Evolutionary conservation across 2,113 vertebrate species (phyloP).

Genomic region (Nibea albiflora): DNA sequence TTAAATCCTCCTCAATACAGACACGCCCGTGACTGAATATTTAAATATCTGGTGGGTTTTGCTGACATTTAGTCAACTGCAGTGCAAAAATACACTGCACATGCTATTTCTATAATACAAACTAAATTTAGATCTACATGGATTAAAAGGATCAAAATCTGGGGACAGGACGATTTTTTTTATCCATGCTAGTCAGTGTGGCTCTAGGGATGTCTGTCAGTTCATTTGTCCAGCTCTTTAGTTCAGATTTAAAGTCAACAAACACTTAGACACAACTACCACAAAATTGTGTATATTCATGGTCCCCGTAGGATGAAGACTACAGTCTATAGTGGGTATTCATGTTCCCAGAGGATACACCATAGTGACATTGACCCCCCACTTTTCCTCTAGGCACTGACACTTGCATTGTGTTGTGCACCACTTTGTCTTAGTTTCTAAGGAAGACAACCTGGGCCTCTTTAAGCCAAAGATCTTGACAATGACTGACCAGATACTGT

Average conservation of each 20-base stretch:
- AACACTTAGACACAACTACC: not conserved
- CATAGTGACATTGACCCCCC: too few relatives aligned
- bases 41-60: conserved; percentile 22
- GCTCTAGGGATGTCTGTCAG: not conserved
- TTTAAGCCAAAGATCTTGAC: not conserved
- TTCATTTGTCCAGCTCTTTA: not conserved
- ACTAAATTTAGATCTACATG: not conserved
- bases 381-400: too few relatives aligned
- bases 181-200: too few relatives aligned
- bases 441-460: not conserved
- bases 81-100: conserved; percentile 17
- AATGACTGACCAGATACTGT: not conserved
- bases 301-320: not conserved
- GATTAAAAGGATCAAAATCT: not conserved
- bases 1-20: conserved; percentile 40
- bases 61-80: conserved; percentile 20
- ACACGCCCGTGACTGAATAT: conserved; percentile 30
- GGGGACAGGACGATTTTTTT: not conserved
- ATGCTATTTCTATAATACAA: not conserved
- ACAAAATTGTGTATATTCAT: not conserved
- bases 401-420: too few relatives aligned
- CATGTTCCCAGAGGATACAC: not conserved
- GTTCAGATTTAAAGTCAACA: not conserved
- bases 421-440: not conserved
- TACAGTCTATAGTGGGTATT: not conserved